Evolutionary conservation across 1,140 invertebrate species (phyloP), one percentile per base, ranked within the genome.

Genomic region (Hyles vespertilio): DNA sequence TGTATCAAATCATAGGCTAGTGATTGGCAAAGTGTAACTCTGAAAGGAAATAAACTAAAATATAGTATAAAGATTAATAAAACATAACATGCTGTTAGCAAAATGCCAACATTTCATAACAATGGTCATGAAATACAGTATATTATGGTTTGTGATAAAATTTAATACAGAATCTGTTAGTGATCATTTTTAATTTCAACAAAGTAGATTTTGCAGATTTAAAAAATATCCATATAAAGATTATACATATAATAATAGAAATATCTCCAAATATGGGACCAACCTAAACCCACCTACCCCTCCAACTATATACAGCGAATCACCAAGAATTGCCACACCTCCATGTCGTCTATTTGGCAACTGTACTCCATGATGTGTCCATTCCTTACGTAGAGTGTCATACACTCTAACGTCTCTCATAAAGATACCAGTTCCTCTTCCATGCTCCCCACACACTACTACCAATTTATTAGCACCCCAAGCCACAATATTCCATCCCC

Each of bases 241-340:
- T 22, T 22, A 22, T 22, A 22, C 22, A 22, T 22, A 22, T 22
- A 22, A 22, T 22, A 22, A 22, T 22, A 22, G 22, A 22, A 22
- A 22, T 22, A 40, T 40, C 5, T 33, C 9, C 8, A 34, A 33
- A 33, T 22, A 7, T 32, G n/a, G 33, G 70, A 80, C 75, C 74
- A 52, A 87, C 84, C 84, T 84, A 74, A 74, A 84, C 44, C 70
- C 77, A 69, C 81, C 81, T 62, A 86, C 79, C 40, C 85, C 85
- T 65, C 85, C 85, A 54, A 82, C 58, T 49, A 88, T 72, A 63
- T 63, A 86, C 32, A 88, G 61, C 5, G 64, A 67, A 63, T 88
- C 78, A 1, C 68, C 80, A 11, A 81, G 32, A 10, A 84, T 56
- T 3, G 70, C 72, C 9, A 85, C 64, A 5, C 85, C 84, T 4